Conservation (phyloP, 2,888 invertebrate genomes). For the Blastobasis adustella region DNA sequence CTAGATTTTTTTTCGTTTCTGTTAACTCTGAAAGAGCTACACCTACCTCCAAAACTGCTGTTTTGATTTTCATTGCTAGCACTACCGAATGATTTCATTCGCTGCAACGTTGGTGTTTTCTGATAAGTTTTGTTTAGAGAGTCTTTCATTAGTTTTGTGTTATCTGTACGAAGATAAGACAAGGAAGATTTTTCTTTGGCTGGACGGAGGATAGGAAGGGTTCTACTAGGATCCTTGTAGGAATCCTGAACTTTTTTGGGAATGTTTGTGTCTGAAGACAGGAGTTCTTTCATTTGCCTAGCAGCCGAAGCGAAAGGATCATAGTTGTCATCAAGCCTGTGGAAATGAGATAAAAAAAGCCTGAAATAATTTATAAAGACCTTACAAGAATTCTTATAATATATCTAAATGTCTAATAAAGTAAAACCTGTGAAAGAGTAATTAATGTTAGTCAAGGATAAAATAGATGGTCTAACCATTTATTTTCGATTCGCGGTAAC, state of each 20-base stretch:
- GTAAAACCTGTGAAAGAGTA: too few relatives aligned
- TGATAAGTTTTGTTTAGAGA: conserved; percentile 69
- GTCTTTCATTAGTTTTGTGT: conserved; percentile 66
- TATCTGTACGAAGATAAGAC: conserved; percentile 43
- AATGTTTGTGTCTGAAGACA: conserved; percentile 78
- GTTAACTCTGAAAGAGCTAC: conserved; percentile 63
- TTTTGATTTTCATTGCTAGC: conserved; percentile 50
- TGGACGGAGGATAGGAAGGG: conserved; percentile 58
- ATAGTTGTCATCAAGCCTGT: conserved; percentile 75
- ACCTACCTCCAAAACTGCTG: conserved; percentile 53
- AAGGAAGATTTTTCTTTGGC: conserved; percentile 51
- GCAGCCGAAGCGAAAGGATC: conserved; percentile 88
- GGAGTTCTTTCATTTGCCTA: conserved; percentile 86
- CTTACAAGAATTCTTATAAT: too few relatives aligned
- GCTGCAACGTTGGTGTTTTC: conserved; percentile 66
- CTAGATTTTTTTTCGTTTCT: conserved; percentile 61
- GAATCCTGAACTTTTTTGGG: conserved; percentile 56
- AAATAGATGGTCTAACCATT: conserved; percentile 49
- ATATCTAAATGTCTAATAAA: too few relatives aligned
- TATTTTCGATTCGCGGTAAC: conserved; percentile 58
- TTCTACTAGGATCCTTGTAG: conserved; percentile 58
- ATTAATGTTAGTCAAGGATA: conserved; percentile 9
- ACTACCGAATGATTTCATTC: conserved; percentile 70
- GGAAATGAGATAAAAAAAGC: too few relatives aligned
- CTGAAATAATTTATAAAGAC: too few relatives aligned